phyloP scores from a whole-genome alignment of 2,888 invertebrate genomes.

The Stegana nigrithorax region DNA sequence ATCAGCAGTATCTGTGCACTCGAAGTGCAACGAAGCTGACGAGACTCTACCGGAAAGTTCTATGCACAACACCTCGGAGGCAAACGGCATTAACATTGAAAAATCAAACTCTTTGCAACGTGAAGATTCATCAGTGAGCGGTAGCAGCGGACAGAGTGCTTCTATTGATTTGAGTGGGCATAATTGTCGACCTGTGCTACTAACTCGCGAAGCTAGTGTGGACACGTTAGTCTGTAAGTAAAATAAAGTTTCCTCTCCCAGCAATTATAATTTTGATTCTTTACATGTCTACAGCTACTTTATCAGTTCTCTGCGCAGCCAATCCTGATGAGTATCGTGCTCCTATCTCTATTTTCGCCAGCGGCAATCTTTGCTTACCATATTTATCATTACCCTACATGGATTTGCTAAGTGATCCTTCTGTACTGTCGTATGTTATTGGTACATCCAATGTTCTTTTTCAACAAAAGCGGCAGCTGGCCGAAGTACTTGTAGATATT shows the following conservation, averaged over 20 bases:
- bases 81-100: slow-evolving; percentile 55
- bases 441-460: slow-evolving; percentile 99
- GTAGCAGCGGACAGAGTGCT: slow-evolving; percentile 22
- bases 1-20: too few relatives aligned
- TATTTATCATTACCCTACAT: slow-evolving; percentile 95
- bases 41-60: slow-evolving; percentile 49
- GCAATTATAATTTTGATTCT: background rate
- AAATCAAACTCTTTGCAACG: slow-evolving; percentile 44
- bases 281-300: slow-evolving; percentile 48
- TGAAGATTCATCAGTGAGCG: slow-evolving; percentile 42
- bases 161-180: slow-evolving; percentile 26
- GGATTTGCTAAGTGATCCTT: slow-evolving; percentile 88
- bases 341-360: slow-evolving; percentile 87
- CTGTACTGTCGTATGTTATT: slow-evolving; percentile 87
- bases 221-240: slow-evolving; percentile 73
- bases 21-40: slow-evolving; percentile 38
- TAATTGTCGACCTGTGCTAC: slow-evolving; percentile 64
- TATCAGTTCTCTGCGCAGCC: slow-evolving; percentile 59
- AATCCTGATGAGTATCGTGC: slow-evolving; percentile 79
- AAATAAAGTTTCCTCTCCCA: background rate
- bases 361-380: slow-evolving; percentile 94
- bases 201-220: slow-evolving; percentile 79
- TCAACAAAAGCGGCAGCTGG: slow-evolving; percentile 91
- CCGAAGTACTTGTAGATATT: slow-evolving; percentile 92
- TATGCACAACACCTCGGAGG: slow-evolving; percentile 44